Evolutionary conservation across 2,797 vertebrate genomes (phyloP), one percentile per base, ranked within the genome.

Genomic region (Phylloscopus collybita): DNA sequence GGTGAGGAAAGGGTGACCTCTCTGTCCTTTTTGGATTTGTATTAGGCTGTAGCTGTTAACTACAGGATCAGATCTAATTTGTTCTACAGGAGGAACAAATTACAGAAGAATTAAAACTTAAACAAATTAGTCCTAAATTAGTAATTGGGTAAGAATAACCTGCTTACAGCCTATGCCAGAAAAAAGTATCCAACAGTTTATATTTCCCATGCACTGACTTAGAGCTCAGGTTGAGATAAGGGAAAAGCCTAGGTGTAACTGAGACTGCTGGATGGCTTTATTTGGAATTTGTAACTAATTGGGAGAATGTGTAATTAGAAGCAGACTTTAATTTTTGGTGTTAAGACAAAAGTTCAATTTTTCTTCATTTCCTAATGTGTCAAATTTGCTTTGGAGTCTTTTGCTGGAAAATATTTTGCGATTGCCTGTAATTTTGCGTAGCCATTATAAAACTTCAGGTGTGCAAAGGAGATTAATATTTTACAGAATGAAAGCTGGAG

Each of bases 91-190:
- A 91, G 88, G 66, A 92, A 75, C 8, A 83, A 84, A 91, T 79
- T 90, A 86, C 1, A 6, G 60, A 90, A 90, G 45, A 72, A 91
- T 83, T 94, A 86, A 87, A 93, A 78, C 34, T 44, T 85, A 87
- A 88, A 42, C 32, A 80, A 78, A 83, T 89, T 78, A 93, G 20
- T 61, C 61, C 73, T 87, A 88, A 92, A 86, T 87, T 88, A 91
- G 79, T 70, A 94, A 93, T 87, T 93, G 79, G 30, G 53, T 85
- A 94, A 83, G 51, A 96, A 75, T 86, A 85, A 83, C 78, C 59
- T 79, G 69, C 88, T 94, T 94, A 71, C 22, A 72, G 25, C 81
- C 51, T 22, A 17, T 42, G 80, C 54, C 89, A 92, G 87, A 72
- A 91, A 91, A 82, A 64, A 60, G 13, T 73, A 64, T 89, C 59